phyloP scores from a whole-genome alignment of 37 sponge, comb jelly and placozoan species.

The Dysidea cf. avara region DNA sequence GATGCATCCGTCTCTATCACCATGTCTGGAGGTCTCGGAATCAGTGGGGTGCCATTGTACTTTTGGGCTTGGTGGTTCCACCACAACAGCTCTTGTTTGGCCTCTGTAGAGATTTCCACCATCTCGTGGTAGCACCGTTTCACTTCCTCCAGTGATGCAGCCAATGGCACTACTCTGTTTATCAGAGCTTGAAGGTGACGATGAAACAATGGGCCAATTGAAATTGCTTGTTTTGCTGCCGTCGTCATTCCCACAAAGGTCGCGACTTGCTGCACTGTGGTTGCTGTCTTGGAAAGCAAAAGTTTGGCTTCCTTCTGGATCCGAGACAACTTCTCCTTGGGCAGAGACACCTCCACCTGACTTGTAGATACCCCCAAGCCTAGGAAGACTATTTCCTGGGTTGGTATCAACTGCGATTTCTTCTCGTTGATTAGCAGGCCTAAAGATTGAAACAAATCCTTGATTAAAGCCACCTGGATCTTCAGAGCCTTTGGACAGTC shows the following conservation, averaged over 20 bases:
- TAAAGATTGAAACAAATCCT: not conserved
- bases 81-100: constrained; percentile 6
- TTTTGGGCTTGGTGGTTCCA: not conserved
- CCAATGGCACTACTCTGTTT: no score
- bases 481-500: not conserved
- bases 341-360: constrained; percentile 14
- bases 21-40: not conserved
- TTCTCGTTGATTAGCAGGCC: constrained; percentile 13
- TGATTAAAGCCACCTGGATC: not conserved
- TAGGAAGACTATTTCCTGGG: constrained; percentile 21
- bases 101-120: not conserved
- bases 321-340: not conserved
- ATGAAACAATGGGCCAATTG: constrained; percentile 12
- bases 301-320: not conserved
- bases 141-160: no score
- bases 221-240: constrained; percentile 10
- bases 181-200: constrained; percentile 1
- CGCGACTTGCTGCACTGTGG: constrained; percentile 3
- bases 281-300: not conserved
- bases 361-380: constrained; percentile 25
- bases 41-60: constrained; percentile 16
- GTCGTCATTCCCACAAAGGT: constrained; percentile 11
- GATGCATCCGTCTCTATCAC: constrained; percentile 33
- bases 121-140: not conserved
- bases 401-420: constrained; percentile 7